Evolutionary conservation across 2,888 invertebrate species (phyloP).

Genomic region (Holacanthella duospinosa): DNA sequence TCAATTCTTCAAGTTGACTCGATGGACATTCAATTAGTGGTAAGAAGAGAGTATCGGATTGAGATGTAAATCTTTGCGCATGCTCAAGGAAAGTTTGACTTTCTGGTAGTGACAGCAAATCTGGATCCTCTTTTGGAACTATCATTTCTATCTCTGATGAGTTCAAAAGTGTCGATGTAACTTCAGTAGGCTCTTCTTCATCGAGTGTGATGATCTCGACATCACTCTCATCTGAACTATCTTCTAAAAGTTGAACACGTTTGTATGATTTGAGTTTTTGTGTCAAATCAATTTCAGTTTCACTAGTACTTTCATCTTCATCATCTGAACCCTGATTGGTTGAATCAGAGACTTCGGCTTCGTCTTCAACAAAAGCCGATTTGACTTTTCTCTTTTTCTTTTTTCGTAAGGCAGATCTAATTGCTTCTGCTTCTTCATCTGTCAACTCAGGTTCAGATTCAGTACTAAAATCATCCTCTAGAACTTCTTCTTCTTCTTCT

Average conservation of each 20-base stretch:
- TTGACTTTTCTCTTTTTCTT: conserved; percentile 41
- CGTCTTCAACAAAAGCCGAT: conserved; percentile 45
- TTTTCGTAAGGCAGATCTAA: conserved; percentile 43
- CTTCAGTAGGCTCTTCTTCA: neutral
- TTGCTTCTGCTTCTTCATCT: conserved; percentile 16
- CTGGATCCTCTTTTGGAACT: neutral
- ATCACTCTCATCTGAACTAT: conserved; percentile 4
- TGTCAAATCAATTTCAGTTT: conserved; percentile 27
- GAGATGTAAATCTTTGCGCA: neutral
- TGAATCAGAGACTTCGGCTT: conserved; percentile 42
- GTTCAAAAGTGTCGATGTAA: neutral
- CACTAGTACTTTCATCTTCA: conserved; percentile 40
- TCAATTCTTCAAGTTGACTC: too few relatives aligned
- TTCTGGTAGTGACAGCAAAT: neutral
- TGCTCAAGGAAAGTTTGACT: neutral
- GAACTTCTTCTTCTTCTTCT: conserved; percentile 41
- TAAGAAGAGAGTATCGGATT: too few relatives aligned
- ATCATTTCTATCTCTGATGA: neutral
- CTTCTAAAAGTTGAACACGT: neutral
- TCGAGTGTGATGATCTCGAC: neutral
- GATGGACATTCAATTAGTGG: too few relatives aligned
- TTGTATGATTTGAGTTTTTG: neutral
- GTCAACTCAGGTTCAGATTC: conserved; percentile 35
- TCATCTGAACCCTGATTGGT: conserved; percentile 43
- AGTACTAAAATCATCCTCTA: conserved; percentile 40